Evolutionary conservation across 2,113 vertebrate species (phyloP), one percentile per base, ranked within the genome.

Genomic region (Neoarius graeffei): DNA sequence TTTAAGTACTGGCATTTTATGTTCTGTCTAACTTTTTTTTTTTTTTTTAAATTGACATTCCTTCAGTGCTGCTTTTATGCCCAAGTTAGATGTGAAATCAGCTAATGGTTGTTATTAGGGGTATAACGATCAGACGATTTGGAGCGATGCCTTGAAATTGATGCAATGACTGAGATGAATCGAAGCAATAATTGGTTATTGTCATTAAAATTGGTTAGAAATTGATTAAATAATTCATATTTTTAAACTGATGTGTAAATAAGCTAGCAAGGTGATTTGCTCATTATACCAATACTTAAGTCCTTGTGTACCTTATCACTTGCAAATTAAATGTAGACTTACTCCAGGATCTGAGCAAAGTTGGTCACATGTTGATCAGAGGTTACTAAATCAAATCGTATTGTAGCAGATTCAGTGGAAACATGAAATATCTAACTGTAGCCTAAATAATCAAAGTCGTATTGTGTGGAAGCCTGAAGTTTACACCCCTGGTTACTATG

Each of bases 11-110:
- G 50, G 87, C 81, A 74, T 91, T 17, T 56, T 50, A 27, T 74
- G 89, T 87, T 84, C 69, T 71, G 77, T 77, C 83, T 81, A 25
- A 25, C 86, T 48, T 77, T 50, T 83, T 90, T 81, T 85, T 83
- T 85, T 88, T 91, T 81, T 42, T 42, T 42, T 42, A 19, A 69
- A 9, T 50, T 77, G 42, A 86, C 79, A 79, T 88, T 60, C 27
- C 83, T 85, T 71, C 27, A 84, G 69, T 89, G 71, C 87, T 80
- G 67, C 30, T 83, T 88, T 59, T 90, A 71, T 85, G 86, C 82
- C 90, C 86, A 86, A 90, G 88, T 89, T 83, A 86, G 85, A 80
- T 42, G 69, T 81, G 69, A 62, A 80, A 83, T 81, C 27, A 82
- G 59, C 60, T 20, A 57, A 17, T 3, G 52, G 13, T 80, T 56